These are phyloP conservation scores for Stenotaenia linearis DNA, from an alignment of 2,888 invertebrate genomes.

Conservation along the genomic window DNA sequence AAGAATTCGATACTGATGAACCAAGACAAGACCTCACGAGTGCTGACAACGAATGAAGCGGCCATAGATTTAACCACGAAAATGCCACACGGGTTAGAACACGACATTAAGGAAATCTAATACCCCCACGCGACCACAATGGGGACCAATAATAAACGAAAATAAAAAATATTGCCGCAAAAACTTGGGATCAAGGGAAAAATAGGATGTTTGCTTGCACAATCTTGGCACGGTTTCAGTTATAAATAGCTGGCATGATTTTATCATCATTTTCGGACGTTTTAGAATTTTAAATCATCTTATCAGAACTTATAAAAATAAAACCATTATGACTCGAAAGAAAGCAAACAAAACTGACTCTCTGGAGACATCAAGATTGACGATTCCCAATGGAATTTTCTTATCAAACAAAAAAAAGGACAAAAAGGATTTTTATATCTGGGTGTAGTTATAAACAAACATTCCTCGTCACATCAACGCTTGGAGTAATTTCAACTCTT, in stretches of 20 bases:
- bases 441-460: not conserved
- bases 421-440: not conserved
- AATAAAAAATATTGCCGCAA: not conserved
- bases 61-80: conserved; percentile 3
- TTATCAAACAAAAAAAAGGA: not conserved
- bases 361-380: not conserved
- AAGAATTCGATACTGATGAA: not conserved
- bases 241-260: not conserved
- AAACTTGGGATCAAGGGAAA: not conserved
- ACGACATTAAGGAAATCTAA: not conserved
- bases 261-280: not conserved
- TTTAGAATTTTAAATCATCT: not conserved
- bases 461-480: not conserved
- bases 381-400: not conserved
- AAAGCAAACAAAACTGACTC: not conserved
- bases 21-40: not conserved
- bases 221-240: not conserved
- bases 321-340: not conserved
- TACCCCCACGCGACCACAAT: not conserved
- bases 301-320: not conserved
- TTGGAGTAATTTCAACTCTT: not conserved
- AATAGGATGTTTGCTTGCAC: not conserved
- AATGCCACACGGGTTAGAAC: conserved; percentile 1
- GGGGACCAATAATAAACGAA: not conserved
- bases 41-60: not conserved